A percentile compares a stretch with the other conserved stretches of the same genome.
phyloP scores from a whole-genome alignment of 2,113 vertebrate species.

The Thermophis baileyi region DNA sequence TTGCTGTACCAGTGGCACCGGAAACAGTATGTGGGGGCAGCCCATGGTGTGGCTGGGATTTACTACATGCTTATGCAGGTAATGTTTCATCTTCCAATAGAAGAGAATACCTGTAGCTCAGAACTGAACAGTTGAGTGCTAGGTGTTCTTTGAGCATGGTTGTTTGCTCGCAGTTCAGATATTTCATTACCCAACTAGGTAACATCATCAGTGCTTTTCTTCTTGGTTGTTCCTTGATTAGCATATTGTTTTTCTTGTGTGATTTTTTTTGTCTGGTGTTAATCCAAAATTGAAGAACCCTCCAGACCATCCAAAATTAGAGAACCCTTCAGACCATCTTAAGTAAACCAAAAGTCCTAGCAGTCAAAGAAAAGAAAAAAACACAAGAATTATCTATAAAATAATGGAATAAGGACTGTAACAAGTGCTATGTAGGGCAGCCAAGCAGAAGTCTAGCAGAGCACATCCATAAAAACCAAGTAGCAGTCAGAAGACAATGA shows the following conservation, averaged over 20 bases:
- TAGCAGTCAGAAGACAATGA: too few relatives aligned
- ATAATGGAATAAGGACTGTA: too few relatives aligned
- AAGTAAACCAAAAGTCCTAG: too few relatives aligned
- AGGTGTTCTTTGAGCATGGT: not conserved
- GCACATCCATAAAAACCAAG: too few relatives aligned
- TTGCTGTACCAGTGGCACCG: slow-evolving; percentile 94
- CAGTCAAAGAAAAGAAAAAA: too few relatives aligned
- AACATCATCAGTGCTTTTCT: not conserved
- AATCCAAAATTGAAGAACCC: too few relatives aligned
- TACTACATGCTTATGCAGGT: slow-evolving; percentile 94
- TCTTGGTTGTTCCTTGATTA: not conserved
- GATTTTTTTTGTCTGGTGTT: not conserved
- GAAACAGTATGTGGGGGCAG: slow-evolving; percentile 94
- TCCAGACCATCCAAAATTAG: not conserved
- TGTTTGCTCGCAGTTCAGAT: not conserved
- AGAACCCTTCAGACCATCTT: not conserved
- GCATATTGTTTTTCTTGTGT: not conserved
- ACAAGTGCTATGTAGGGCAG: too few relatives aligned
- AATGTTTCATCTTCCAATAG: not conserved
- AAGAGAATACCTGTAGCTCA: not conserved
- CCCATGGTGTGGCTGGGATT: slow-evolving; percentile 92
- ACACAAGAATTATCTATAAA: too few relatives aligned
- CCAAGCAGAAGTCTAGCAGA: too few relatives aligned
- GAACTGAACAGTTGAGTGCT: not conserved
- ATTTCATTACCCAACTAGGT: not conserved